Conservation (phyloP, 1,140 invertebrate genomes). For the Doryteuthis pealeii region DNA sequence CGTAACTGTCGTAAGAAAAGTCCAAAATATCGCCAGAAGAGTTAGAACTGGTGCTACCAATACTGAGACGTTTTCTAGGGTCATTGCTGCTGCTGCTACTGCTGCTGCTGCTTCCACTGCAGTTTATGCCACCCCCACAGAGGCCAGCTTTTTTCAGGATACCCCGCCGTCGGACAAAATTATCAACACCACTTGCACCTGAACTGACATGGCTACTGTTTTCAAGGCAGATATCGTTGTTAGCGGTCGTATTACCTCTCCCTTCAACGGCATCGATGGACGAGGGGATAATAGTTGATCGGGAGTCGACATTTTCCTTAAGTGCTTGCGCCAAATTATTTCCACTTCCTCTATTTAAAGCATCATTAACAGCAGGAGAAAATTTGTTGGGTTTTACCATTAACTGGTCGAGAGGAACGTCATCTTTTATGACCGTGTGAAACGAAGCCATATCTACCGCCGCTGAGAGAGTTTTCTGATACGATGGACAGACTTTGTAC, state of each 20-base stretch:
- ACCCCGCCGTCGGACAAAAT: slow-evolving; percentile 35
- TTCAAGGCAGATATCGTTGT: not conserved
- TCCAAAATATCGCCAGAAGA: slow-evolving; percentile 57
- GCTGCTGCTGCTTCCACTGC: not conserved
- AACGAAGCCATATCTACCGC: no score
- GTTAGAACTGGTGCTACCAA: slow-evolving; percentile 53
- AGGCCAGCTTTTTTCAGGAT: slow-evolving; percentile 42
- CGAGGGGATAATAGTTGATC: not conserved
- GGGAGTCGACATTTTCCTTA: no score
- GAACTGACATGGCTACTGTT: not conserved
- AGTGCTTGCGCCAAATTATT: no score
- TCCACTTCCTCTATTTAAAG: no score
- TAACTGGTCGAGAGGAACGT: no score
- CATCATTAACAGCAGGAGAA: no score
- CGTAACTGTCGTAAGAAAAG: slow-evolving; percentile 55
- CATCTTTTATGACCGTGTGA: no score
- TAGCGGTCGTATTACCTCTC: not conserved
- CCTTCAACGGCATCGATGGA: not conserved
- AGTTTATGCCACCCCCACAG: slow-evolving; percentile 7
- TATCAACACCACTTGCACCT: slow-evolving; percentile 20
- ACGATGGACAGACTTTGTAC: slow-evolving; percentile 1
- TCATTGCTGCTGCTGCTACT: slow-evolving; percentile 27
- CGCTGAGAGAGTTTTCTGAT: slow-evolving; percentile 9
- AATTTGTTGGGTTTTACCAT: no score
- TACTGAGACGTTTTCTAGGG: slow-evolving; percentile 48